Conservation (phyloP, 2,888 invertebrate species). For the Clunio marinus region DNA sequence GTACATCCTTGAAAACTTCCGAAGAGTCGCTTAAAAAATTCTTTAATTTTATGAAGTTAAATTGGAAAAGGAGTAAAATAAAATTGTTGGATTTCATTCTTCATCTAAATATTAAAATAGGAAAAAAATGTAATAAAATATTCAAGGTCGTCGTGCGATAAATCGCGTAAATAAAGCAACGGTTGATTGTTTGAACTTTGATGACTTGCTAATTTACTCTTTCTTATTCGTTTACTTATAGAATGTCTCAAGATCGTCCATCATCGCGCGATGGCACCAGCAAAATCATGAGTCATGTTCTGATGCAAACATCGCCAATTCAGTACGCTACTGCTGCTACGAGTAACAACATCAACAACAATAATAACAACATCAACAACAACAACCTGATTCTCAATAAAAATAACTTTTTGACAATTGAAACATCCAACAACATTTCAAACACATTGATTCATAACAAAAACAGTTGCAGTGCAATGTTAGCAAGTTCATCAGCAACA, state of each 20-base stretch:
- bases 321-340: slow-evolving; percentile 40
- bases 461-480: not conserved
- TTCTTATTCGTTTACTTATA: slow-evolving; percentile 42
- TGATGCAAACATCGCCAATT: slow-evolving; percentile 40
- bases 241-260: slow-evolving; percentile 51
- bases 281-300: slow-evolving; percentile 42
- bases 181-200: not conserved
- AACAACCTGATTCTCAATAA: slow-evolving; percentile 38
- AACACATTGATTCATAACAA: slow-evolving; percentile 22
- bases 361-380: slow-evolving; percentile 40
- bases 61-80: not conserved
- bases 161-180: not conserved
- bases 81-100: not conserved
- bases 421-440: slow-evolving; percentile 30
- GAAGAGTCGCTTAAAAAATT: no score
- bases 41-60: no score
- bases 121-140: no score
- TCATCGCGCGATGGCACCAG: slow-evolving; percentile 44
- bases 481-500: slow-evolving; percentile 41
- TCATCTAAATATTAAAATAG: no score
- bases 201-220: not conserved
- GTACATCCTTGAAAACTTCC: no score
- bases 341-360: no score
- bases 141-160: slow-evolving; percentile 1
- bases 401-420: slow-evolving; percentile 33